Evolutionary conservation across 2,113 vertebrate genomes (phyloP).

Genomic region (Bambusicola thoracicus): DNA sequence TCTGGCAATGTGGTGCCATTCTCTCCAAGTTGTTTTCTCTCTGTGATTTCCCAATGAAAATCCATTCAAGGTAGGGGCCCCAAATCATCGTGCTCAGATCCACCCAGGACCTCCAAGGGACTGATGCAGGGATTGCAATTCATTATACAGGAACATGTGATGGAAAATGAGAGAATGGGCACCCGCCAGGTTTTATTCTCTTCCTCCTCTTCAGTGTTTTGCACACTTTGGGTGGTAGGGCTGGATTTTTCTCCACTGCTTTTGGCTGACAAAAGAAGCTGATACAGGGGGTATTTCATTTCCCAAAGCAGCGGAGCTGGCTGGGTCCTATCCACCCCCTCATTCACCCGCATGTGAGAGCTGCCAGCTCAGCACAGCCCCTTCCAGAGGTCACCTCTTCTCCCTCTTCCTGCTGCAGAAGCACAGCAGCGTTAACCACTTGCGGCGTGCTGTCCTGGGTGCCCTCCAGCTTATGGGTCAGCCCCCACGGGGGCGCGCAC

Average conservation of each 20-base stretch:
- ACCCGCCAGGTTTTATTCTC: not conserved
- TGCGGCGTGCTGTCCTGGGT: fast-evolving
- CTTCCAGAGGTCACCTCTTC: constrained; percentile 56
- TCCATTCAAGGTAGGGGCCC: not conserved
- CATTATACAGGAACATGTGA: not conserved
- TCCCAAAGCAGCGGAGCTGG: constrained; percentile 44
- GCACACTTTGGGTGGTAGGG: not conserved
- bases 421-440: not conserved
- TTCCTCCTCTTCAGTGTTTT: not conserved
- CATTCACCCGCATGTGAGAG: not conserved
- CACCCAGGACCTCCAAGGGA: not conserved
- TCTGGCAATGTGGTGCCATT: not conserved
- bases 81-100: not conserved
- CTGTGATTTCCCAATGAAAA: not conserved
- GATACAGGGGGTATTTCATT: constrained; percentile 63
- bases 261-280: constrained; percentile 55
- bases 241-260: not conserved
- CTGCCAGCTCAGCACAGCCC: constrained; percentile 70
- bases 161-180: not conserved
- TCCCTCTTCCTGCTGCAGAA: not conserved
- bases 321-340: not conserved
- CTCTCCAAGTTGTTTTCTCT: not conserved
- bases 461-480: not conserved
- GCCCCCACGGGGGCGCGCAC: fast-evolving
- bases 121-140: not conserved